phyloP scores from a whole-genome alignment of 2,113 vertebrate species.

The Eubucco bourcierii region DNA sequence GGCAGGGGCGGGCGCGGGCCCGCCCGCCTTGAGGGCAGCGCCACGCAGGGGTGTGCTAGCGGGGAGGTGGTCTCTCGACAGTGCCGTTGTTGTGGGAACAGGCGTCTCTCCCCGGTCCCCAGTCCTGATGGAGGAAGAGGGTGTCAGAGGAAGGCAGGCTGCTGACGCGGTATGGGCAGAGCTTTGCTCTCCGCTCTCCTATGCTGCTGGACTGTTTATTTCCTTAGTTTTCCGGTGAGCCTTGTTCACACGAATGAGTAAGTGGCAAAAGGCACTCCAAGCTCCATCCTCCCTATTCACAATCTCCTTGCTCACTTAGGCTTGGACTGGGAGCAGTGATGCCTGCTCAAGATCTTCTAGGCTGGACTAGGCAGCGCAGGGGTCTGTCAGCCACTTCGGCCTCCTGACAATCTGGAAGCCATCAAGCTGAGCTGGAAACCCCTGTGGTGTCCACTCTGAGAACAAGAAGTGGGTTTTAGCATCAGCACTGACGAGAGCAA shows the following conservation, averaged over 20 bases:
- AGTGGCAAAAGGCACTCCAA: accelerated
- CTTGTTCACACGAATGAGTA: accelerated
- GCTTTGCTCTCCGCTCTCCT: no score
- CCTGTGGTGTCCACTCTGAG: accelerated
- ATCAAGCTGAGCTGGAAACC: not conserved
- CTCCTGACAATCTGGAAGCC: not conserved
- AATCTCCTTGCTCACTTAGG: accelerated
- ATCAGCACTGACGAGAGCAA: not conserved
- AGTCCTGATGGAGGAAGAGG: no score
- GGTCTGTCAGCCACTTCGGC: not conserved
- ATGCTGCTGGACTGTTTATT: accelerated
- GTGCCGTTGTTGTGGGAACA: no score
- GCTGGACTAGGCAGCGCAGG: not conserved
- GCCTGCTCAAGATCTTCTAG: accelerated
- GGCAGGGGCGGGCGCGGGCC: not conserved
- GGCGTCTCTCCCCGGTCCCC: no score
- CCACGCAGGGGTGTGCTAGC: no score
- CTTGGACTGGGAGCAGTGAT: accelerated
- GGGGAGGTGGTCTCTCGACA: no score
- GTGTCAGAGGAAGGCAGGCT: no score
- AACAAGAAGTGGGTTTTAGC: not conserved
- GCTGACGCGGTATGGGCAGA: no score
- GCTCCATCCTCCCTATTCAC: not conserved
- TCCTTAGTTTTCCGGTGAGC: accelerated
- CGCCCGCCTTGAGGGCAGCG: not conserved